Conservation (phyloP, 2,113 vertebrate species). For the Lanius ludovicianus region DNA sequence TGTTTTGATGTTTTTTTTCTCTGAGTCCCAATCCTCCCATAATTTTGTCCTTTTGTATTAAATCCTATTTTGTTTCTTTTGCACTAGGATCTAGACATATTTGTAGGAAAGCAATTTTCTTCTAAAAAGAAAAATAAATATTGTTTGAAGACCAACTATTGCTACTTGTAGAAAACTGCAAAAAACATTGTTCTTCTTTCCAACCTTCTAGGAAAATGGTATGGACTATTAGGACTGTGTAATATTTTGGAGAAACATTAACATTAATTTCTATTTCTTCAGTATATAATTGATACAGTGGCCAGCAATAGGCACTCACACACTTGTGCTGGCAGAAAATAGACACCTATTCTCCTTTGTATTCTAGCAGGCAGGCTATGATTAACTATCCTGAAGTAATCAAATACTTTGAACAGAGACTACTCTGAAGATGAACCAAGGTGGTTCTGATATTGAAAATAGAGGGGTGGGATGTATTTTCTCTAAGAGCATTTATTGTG, state of each 20-base stretch:
- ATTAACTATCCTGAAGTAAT: not conserved
- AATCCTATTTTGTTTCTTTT: not conserved
- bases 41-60: not conserved
- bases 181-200: not conserved
- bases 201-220: not conserved
- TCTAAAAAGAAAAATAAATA: not conserved
- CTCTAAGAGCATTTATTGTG: not conserved
- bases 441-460: not conserved
- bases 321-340: not conserved
- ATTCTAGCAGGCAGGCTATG: not conserved
- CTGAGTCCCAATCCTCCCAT: not conserved
- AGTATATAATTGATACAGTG: not conserved
- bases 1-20: not conserved
- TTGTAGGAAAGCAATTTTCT: not conserved
- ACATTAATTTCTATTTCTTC: not conserved
- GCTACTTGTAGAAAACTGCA: not conserved
- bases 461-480: not conserved
- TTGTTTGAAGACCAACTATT: not conserved
- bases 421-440: not conserved
- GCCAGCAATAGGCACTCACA: not conserved
- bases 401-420: not conserved
- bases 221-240: not conserved
- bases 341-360: not conserved
- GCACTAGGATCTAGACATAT: not conserved
- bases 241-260: not conserved